Evolutionary conservation across 1,140 invertebrate species (phyloP).

Genomic region (Agrypnia vestita): DNA sequence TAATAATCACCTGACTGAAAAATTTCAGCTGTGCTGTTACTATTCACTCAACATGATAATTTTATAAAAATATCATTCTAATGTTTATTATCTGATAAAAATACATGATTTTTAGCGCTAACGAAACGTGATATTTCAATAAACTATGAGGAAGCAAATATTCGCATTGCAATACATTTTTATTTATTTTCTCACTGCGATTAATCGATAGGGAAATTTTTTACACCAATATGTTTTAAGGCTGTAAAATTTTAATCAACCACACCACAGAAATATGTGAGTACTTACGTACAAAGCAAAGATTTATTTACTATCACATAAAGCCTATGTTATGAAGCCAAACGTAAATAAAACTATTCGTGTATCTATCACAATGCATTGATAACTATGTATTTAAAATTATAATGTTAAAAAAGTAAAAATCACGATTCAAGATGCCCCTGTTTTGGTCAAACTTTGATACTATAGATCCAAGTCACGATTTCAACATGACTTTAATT

Average conservation of each 20-base stretch:
- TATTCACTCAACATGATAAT: too few species aligned
- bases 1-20: too few species aligned
- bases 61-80: too few species aligned
- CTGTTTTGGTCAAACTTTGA: not conserved
- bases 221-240: not conserved
- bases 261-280: too few species aligned
- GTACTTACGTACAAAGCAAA: too few species aligned
- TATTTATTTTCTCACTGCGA: slow-evolving; percentile 29
- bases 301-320: too few species aligned
- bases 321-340: not conserved
- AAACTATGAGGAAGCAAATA: not conserved
- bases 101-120: not conserved
- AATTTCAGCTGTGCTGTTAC: too few species aligned
- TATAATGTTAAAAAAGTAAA: not conserved
- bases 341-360: not conserved
- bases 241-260: slow-evolving; percentile 2
- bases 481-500: slow-evolving; percentile 1
- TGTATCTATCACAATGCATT: not conserved
- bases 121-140: not conserved
- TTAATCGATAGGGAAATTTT: slow-evolving; percentile 33
- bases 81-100: not conserved
- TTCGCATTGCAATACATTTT: not conserved
- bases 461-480: not conserved
- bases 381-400: not conserved
- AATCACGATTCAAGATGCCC: not conserved